These are phyloP conservation scores for Clepsis dumicolana DNA, from an alignment of 2,888 invertebrate species.

Conservation along the genomic window DNA sequence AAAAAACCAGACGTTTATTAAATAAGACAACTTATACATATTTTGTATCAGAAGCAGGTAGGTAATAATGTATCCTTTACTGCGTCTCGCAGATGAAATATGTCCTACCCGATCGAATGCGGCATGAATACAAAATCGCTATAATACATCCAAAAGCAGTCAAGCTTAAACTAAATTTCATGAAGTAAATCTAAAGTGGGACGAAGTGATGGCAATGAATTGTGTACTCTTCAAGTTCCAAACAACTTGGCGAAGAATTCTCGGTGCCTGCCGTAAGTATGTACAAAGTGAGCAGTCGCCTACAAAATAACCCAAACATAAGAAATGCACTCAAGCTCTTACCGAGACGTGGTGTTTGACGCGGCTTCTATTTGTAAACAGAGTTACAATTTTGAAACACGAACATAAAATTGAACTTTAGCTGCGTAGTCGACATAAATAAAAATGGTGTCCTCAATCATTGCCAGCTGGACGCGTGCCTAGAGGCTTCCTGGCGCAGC, in stretches of 20 bases:
- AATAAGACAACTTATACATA: not conserved
- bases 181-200: constrained; percentile 66
- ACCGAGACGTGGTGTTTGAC: constrained; percentile 35
- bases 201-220: constrained; percentile 64
- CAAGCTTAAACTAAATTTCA: constrained; percentile 62
- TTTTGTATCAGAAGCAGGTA: constrained; percentile 10
- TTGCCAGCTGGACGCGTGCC: constrained; percentile 42
- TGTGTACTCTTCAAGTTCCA: constrained; percentile 63
- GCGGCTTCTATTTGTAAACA: constrained; percentile 39
- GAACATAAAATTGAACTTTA: constrained; percentile 30
- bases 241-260: constrained; percentile 63
- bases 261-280: constrained; percentile 53
- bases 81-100: constrained; percentile 34
- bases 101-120: constrained; percentile 31
- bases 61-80: constrained; percentile 14
- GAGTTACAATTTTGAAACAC: constrained; percentile 18
- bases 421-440: constrained; percentile 29
- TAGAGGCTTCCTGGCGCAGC: constrained; percentile 28
- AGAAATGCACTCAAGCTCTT: constrained; percentile 46
- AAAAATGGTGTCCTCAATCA: constrained; percentile 34
- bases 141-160: constrained; percentile 44
- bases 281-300: constrained; percentile 63
- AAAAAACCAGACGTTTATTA: not conserved
- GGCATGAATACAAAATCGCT: constrained; percentile 36
- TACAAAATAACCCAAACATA: constrained; percentile 69